Base-by-base conservation (phyloP, 2,113 vertebrate species). In the Cepphus grylle region DNA sequence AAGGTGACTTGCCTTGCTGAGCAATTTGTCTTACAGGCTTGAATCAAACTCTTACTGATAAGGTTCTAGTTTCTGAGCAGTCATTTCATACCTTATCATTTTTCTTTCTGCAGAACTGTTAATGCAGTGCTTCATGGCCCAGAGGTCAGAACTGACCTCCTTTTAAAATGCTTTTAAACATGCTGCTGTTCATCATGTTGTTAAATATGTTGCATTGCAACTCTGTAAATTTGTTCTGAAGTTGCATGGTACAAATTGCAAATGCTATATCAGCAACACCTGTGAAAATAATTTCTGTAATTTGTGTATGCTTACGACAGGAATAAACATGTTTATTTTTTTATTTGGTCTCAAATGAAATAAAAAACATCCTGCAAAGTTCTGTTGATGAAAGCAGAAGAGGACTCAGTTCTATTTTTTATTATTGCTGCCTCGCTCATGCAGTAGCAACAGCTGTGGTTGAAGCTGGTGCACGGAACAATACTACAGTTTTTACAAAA, bases 1-100 rank as follows among this genome's bases (percentile, higher is more conserved):
- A 98, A 98, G 98, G 98, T 98, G 98, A 98, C 98, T 98, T 98
- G 97, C 94, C 96, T 98, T 97, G 97, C 98, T 97, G 97, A 98
- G 98, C 98, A 98, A 98, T 98, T 98, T 98, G 98, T 98, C 98
- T 98, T 98, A 98, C 97, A 98, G 98, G 98, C 98, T 97, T 97
- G 98, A 98, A 97, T 98, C 97, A 94, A 96, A 97, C 95, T 97
- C 96, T 97, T 94, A 96, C 98, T 98, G 98, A 98, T 98, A 98
- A 98, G 97, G 98, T 97, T 97, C 97, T 97, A 97, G 96, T 98
- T 98, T 98, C 97, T 97, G 97, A 98, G 97, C 97, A 97, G 84
- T 98, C 96, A 97, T 98, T 98, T 98, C 96, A 97, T 97, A 98
- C 97, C 96, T 98, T 98, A 98, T 98, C 98, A 97, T 98, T 98